Conservation (phyloP, 2,113 vertebrate genomes). For the Gallinago media region DNA sequence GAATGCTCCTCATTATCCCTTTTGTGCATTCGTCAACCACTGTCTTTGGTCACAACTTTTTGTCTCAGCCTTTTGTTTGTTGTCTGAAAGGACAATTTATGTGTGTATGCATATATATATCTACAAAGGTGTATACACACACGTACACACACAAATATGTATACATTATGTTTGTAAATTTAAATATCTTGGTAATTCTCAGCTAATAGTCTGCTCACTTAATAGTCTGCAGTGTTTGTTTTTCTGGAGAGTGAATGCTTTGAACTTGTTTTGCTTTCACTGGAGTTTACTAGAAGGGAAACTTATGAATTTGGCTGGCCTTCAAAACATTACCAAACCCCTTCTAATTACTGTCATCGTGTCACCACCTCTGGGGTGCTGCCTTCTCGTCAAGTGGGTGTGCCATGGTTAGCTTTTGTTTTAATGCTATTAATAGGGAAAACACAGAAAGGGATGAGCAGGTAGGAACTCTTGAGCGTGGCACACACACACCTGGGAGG, state of each 20-base stretch:
- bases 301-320: neutral
- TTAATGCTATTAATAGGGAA: neutral
- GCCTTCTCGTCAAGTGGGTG: neutral
- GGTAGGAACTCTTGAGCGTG: fast-evolving
- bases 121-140: neutral
- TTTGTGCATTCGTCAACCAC: neutral
- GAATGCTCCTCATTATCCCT: neutral
- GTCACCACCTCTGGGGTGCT: neutral
- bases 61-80: neutral
- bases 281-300: slow-evolving; percentile 13
- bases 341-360: neutral
- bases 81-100: neutral
- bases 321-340: slow-evolving; percentile 15
- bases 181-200: neutral
- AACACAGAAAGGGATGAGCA: neutral
- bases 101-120: neutral
- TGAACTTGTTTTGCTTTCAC: slow-evolving; percentile 53
- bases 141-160: neutral
- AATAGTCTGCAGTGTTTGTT: slow-evolving; percentile 2
- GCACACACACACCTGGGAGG: neutral
- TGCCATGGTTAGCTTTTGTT: neutral
- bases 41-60: neutral
- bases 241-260: slow-evolving; percentile 17
- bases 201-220: neutral
- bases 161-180: neutral